Base-by-base conservation (phyloP, 2,797 vertebrate genomes). In the Argentina silus region DNA sequence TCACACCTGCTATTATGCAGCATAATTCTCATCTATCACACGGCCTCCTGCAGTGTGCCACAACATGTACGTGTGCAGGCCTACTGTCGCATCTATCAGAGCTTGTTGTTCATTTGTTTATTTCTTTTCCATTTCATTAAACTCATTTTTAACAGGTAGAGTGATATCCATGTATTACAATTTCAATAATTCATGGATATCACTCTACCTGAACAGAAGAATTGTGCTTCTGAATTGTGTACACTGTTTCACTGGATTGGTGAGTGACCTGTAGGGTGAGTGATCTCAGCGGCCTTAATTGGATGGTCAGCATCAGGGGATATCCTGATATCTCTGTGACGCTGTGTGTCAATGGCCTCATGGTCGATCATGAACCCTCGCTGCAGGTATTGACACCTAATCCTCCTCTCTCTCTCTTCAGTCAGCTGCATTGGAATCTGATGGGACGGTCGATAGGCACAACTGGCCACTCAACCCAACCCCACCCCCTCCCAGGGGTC, bases 1-100 rank as follows among this genome's bases (percentile, higher is more conserved):
- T 74, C 23, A 47, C 66, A 74, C 55, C 53, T n/a, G n/a, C n/a
- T n/a, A n/a, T n/a, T 64, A 47, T 73, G 77, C 72, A 81, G 79
- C 69, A 70, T 70, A 72, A 75, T 78, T 19, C n/a, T 62, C 51
- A 23, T 12, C 44, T 43, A 48, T 65, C 43, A 11, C 17, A 65
- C 17, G 5, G 10, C 42, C 17, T 19, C 43, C 44, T 65, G 62
- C 62, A 44, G 12, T 9, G 23, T 12, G 14, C 14, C 12, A 21
- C 23, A 63, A 7, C 27, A 21, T 62, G 23, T 14, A 17, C 8
- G 15, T 17, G 8, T 10, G 27, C 43, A 19, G 36, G 1, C 45
- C 45, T 15, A 44, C 44, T 9, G 27, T 36, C 1, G 27, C 27
- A 36, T 36, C 27, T 1, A 36, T 36, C 27, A 2, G 27, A 2